These are phyloP conservation scores for Atherinomorus stipes DNA, from an alignment of 2,113 vertebrate species.

Conservation along the genomic window DNA sequence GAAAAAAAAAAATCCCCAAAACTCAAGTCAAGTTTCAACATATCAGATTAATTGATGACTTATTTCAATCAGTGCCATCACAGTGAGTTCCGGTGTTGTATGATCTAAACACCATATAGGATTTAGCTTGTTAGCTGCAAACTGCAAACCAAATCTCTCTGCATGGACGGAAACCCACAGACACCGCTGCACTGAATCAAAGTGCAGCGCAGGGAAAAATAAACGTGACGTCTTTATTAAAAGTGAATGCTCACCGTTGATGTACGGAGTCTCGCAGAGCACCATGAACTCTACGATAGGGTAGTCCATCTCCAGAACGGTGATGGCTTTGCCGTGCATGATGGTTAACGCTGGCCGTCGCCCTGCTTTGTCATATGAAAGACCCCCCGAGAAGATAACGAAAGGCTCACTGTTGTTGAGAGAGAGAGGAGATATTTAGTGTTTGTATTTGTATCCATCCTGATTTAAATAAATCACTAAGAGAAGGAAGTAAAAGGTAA, in stretches of 20 bases:
- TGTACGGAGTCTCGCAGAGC: constrained; percentile 97
- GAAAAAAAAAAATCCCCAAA: neutral
- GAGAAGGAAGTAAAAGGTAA: neutral
- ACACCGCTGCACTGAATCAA: neutral
- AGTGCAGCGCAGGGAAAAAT: neutral
- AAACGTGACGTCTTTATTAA: neutral
- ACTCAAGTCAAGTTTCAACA: neutral
- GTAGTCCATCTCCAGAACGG: constrained; percentile 98
- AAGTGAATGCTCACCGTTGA: constrained; percentile 88
- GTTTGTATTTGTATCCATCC: neutral
- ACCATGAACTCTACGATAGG: constrained; percentile 98
- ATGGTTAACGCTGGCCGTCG: constrained; percentile 95
- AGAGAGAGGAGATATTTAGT: constrained; percentile 15
- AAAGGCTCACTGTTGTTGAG: constrained; percentile 90
- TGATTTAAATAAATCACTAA: neutral
- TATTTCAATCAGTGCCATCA: neutral
- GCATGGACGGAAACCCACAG: constrained; percentile 5
- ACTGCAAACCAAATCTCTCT: constrained; percentile 4
- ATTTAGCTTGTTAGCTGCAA: neutral
- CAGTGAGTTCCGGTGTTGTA: neutral
- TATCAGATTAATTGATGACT: no score
- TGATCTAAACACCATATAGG: neutral
- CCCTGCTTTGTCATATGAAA: constrained; percentile 95
- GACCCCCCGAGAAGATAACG: constrained; percentile 95
- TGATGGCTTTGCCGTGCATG: constrained; percentile 98